These are phyloP conservation scores for Neogobius melanostomus DNA, from an alignment of 2,113 vertebrate species.

Conservation along the genomic window DNA sequence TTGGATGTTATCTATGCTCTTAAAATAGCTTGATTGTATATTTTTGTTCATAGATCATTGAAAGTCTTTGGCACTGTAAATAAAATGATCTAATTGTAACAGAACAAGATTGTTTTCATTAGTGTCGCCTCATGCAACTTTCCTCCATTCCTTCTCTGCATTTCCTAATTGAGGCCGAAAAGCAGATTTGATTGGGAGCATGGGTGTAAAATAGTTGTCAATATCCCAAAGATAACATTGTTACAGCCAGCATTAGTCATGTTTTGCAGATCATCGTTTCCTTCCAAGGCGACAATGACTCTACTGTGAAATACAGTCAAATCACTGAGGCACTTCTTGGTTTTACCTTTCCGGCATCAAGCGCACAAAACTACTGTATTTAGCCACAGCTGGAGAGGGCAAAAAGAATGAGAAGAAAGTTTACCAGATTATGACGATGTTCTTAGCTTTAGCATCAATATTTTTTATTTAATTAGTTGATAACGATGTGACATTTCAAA, in stretches of 20 bases:
- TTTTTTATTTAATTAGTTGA: not conserved
- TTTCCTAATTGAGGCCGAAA: constrained; percentile 71
- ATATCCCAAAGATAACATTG: constrained; percentile 42
- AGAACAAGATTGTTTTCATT: constrained; percentile 23
- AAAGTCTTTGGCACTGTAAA: no score
- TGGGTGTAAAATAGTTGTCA: constrained; percentile 20
- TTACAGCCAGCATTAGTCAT: not conserved
- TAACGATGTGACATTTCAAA: no score
- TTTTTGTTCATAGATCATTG: no score
- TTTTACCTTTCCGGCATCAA: constrained; percentile 58
- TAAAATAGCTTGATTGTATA: no score
- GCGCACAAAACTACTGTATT: constrained; percentile 24
- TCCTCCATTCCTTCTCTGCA: constrained; percentile 26
- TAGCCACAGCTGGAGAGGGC: constrained; percentile 30
- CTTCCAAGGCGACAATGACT: not conserved
- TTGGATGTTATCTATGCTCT: no score
- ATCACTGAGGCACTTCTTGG: constrained; percentile 22
- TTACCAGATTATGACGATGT: constrained; percentile 35
- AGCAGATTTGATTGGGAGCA: not conserved
- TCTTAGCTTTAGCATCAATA: constrained; percentile 31
- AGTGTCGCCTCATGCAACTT: constrained; percentile 24
- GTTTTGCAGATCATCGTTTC: not conserved
- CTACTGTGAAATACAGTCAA: constrained; percentile 11
- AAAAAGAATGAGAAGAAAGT: constrained; percentile 33
- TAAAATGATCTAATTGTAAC: no score